Evolutionary conservation across 2,113 vertebrate genomes (phyloP).

Genomic region (Nycticryphes semicollaris): DNA sequence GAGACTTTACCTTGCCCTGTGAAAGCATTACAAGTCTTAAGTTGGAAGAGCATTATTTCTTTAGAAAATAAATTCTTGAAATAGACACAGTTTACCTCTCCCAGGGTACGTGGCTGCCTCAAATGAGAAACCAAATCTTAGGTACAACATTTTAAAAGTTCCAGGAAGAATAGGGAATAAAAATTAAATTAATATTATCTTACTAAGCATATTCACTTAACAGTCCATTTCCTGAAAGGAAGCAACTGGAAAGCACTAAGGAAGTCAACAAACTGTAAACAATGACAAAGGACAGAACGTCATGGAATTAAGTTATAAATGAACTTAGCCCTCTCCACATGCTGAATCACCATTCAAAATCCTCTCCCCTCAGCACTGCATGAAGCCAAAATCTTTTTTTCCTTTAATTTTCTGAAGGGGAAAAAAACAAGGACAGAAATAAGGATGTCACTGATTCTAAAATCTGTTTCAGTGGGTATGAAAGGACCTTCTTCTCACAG

Average conservation of each 20-base stretch:
- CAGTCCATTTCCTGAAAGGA: constrained; percentile 11
- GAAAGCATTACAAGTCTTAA: neutral
- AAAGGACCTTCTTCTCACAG: neutral
- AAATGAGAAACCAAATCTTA: neutral
- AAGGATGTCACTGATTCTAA: neutral
- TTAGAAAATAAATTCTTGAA: neutral
- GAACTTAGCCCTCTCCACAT: neutral
- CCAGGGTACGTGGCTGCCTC: neutral
- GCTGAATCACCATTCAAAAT: constrained; percentile 27
- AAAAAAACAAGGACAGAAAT: neutral
- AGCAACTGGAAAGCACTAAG: constrained; percentile 13
- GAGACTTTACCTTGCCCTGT: neutral
- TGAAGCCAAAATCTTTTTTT: neutral
- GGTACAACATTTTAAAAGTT: neutral
- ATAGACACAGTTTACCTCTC: neutral
- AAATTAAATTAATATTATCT: neutral
- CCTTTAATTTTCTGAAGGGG: neutral
- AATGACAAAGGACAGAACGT: neutral
- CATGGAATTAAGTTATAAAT: constrained; percentile 27
- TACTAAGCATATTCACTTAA: neutral
- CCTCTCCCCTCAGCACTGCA: neutral
- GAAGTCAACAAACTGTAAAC: constrained; percentile 54
- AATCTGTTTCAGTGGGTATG: neutral
- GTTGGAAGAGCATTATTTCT: neutral
- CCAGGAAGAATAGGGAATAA: neutral